Evolutionary conservation across 2,113 vertebrate species (phyloP).

Genomic region (Chaetodon auriga): DNA sequence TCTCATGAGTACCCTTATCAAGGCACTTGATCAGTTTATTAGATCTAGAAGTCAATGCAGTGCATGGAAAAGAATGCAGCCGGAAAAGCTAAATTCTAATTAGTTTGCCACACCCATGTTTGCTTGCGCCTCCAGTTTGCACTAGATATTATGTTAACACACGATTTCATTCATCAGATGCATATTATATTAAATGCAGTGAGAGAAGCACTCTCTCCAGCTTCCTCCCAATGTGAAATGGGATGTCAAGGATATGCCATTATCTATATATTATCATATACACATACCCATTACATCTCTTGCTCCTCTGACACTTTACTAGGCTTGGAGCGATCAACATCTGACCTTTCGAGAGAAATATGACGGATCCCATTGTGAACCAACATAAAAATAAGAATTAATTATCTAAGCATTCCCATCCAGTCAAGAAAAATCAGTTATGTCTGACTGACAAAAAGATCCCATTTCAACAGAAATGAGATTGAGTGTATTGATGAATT

Average conservation of each 20-base stretch:
- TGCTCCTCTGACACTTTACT: background rate
- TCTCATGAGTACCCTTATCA: background rate
- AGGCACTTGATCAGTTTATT: background rate
- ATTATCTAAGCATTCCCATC: background rate
- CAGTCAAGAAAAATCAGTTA: slow-evolving; percentile 10
- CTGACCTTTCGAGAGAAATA: background rate
- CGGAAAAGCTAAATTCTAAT: background rate
- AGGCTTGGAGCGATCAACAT: background rate
- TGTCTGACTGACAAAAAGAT: slow-evolving; percentile 22
- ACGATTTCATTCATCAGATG: slow-evolving; percentile 11
- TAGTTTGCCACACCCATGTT: background rate
- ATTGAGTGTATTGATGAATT: slow-evolving; percentile 39
- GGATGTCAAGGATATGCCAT: background rate
- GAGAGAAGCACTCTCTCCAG: background rate
- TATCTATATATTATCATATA: background rate
- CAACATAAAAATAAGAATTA: background rate
- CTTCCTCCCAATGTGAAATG: background rate
- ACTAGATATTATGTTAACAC: background rate
- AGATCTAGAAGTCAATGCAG: background rate
- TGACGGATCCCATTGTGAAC: background rate
- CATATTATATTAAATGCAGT: background rate
- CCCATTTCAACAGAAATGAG: slow-evolving; percentile 39
- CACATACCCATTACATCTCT: background rate
- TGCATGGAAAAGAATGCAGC: background rate
- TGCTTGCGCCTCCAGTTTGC: background rate